Percentiles rank a stretch among this genome's conserved stretches.
phyloP scores from a whole-genome alignment of 2,797 vertebrate species.

The Orestias chungarensis region DNA sequence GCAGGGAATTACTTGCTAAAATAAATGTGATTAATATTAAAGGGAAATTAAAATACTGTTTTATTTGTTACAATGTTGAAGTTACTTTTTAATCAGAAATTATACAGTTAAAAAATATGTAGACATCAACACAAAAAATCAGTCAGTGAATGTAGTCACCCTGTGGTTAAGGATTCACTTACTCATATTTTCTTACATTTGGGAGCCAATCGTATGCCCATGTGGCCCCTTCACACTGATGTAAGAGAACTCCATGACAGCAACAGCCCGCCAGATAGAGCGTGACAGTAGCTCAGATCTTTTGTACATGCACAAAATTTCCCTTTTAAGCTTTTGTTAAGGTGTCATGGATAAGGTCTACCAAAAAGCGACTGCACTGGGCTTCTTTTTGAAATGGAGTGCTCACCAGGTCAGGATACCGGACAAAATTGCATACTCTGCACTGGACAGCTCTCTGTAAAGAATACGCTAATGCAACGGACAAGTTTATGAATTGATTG shows the following conservation, averaged over 20 bases:
- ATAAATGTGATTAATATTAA: background rate
- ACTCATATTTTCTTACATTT: background rate
- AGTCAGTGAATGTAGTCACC: background rate
- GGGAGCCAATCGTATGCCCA: background rate
- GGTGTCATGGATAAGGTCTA: background rate
- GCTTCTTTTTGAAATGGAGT: background rate
- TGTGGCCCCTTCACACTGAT: background rate
- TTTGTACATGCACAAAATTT: background rate
- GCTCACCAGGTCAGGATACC: background rate
- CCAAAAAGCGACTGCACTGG: background rate
- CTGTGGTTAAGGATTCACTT: background rate
- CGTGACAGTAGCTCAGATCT: background rate
- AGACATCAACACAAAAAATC: background rate
- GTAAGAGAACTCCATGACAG: background rate
- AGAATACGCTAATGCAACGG: background rate
- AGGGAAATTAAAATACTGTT: constrained; percentile 7
- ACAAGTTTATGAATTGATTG: background rate
- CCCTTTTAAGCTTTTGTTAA: background rate
- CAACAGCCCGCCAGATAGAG: background rate
- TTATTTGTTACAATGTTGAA: background rate
- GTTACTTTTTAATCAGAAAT: background rate
- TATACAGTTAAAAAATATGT: background rate
- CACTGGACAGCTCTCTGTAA: background rate
- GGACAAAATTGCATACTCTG: background rate
- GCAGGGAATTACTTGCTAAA: background rate